Conservation (phyloP, 2,113 vertebrate species). For the Nymphicus hollandicus region DNA sequence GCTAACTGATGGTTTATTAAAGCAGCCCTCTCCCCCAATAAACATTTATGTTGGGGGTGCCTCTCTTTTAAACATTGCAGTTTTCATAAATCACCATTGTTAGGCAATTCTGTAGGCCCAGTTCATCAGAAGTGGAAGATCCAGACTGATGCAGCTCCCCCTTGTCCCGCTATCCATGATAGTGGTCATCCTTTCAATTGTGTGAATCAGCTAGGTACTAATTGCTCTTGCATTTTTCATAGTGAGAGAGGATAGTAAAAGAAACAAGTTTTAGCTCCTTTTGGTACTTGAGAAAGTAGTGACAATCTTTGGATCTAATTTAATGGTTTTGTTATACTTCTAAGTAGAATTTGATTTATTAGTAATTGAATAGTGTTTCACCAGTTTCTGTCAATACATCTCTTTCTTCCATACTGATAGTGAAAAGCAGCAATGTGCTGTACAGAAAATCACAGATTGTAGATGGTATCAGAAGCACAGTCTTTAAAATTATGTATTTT, state of each 20-base stretch:
- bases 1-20: background rate
- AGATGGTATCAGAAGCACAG: background rate
- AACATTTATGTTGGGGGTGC: background rate
- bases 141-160: background rate
- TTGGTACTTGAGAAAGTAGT: background rate
- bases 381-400: background rate
- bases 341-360: background rate
- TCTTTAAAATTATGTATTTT: slow-evolving; percentile 35
- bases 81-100: background rate
- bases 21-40: background rate
- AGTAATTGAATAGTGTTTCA: background rate
- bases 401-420: background rate
- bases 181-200: background rate
- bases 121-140: background rate
- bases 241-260: background rate
- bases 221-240: background rate
- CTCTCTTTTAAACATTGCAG: background rate
- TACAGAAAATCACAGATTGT: background rate
- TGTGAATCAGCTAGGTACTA: background rate
- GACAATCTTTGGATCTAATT: background rate
- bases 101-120: background rate
- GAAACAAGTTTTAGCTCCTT: background rate
- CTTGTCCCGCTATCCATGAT: fast-evolving
- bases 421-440: background rate
- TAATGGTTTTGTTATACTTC: background rate